Evolutionary conservation across 2,797 vertebrate genomes (phyloP).

Genomic region (Halcyon chelicuti): DNA sequence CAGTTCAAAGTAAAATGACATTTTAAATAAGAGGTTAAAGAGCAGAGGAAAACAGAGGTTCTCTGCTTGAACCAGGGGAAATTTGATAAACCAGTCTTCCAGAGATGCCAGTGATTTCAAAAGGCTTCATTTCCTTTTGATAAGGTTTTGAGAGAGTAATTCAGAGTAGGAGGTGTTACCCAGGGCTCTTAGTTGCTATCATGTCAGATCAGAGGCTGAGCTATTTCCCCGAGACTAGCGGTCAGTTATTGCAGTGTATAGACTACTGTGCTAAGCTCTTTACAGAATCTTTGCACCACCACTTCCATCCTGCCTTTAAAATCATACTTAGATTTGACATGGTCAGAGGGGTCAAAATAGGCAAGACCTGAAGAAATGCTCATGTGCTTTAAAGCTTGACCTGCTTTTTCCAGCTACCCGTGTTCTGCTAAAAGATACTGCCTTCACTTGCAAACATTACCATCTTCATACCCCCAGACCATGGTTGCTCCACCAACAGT

Average conservation of each 20-base stretch:
- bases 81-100: constrained; percentile 71
- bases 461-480: not conserved
- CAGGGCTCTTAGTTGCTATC: constrained; percentile 49
- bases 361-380: not conserved
- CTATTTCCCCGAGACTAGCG: constrained; percentile 61
- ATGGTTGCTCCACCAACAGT: not conserved
- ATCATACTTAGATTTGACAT: not conserved
- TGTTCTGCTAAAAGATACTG: not conserved
- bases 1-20: constrained; percentile 76
- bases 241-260: constrained; percentile 21
- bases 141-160: constrained; percentile 68
- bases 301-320: constrained; percentile 5
- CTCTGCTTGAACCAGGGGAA: constrained; percentile 63
- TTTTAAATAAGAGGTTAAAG: constrained; percentile 76
- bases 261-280: constrained; percentile 43
- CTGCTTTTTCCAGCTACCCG: not conserved
- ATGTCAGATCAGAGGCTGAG: constrained; percentile 64
- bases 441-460: not conserved
- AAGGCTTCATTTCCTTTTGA: constrained; percentile 71
- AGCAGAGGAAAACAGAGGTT: constrained; percentile 67
- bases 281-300: not conserved
- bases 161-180: constrained; percentile 54
- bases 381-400: not conserved
- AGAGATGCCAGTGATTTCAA: constrained; percentile 69
- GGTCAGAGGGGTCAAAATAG: not conserved